Conservation (phyloP, 2,888 invertebrate genomes). For the Atethmia centrago region DNA sequence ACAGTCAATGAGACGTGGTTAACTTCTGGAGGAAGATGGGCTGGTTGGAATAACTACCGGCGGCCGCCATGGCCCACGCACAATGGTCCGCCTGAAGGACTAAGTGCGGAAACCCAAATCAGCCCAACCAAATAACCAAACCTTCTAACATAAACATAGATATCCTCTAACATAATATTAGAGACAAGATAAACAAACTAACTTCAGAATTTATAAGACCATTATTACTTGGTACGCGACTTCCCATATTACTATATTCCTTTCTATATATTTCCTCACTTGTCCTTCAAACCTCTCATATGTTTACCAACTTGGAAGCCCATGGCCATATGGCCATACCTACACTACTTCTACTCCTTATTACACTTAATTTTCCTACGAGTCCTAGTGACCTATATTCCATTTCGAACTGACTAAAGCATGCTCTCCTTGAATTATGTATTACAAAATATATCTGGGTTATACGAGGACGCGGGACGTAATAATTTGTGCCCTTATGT, state of each 20-base stretch:
- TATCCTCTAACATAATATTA: neutral
- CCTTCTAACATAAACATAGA: too few relatives aligned
- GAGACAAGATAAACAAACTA: neutral
- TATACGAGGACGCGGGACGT: too few relatives aligned
- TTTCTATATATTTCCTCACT: neutral
- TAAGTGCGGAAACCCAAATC: too few relatives aligned
- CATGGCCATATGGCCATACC: neutral
- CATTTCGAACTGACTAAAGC: neutral
- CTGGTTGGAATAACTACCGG: too few relatives aligned
- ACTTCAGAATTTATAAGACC: conserved; percentile 11
- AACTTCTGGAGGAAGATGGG: too few relatives aligned
- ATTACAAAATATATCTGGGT: neutral
- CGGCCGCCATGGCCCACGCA: too few relatives aligned
- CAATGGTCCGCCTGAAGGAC: too few relatives aligned
- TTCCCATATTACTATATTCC: neutral
- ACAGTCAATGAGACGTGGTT: too few relatives aligned
- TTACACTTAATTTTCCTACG: neutral
- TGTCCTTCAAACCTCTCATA: neutral
- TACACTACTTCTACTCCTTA: neutral
- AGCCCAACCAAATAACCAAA: too few relatives aligned
- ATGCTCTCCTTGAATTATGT: neutral
- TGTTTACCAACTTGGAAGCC: neutral
- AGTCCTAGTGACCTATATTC: conserved; percentile 16
- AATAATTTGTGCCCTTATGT: neutral
- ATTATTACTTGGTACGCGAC: conserved; percentile 26